These are phyloP conservation scores for Notolabrus celidotus DNA, from an alignment of 2,797 vertebrate species.

Conservation along the genomic window DNA sequence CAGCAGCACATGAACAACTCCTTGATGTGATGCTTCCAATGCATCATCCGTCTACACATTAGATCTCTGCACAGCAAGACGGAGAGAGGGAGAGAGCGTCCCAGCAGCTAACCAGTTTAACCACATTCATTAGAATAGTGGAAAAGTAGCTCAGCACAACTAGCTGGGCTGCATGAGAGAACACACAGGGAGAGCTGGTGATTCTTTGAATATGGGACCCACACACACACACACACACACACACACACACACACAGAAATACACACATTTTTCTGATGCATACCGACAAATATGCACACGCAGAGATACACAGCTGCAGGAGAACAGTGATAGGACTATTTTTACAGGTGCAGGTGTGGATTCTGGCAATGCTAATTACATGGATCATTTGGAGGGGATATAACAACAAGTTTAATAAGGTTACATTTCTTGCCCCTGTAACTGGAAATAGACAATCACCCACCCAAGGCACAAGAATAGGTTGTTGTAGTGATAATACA, in stretches of 20 bases:
- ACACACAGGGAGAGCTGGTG: conserved; percentile 46
- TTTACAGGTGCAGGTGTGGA: conserved; percentile 48
- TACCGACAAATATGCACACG: background rate
- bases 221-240: background rate
- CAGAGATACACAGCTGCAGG: conserved; percentile 5
- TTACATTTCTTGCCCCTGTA: conserved; percentile 32
- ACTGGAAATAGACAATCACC: conserved; percentile 39
- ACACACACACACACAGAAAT: background rate
- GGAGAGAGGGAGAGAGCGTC: conserved; percentile 60
- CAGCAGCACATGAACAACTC: conserved; percentile 62
- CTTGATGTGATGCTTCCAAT: conserved; percentile 75
- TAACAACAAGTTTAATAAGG: conserved; percentile 45
- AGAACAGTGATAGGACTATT: conserved; percentile 14
- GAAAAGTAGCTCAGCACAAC: conserved; percentile 66
- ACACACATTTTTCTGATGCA: conserved; percentile 20
- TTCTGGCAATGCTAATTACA: conserved; percentile 54
- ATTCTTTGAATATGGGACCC: conserved; percentile 26
- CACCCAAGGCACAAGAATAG: conserved; percentile 22
- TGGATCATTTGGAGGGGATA: conserved; percentile 52
- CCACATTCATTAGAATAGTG: conserved; percentile 70
- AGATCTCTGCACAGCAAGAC: conserved; percentile 69
- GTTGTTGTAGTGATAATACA: conserved; percentile 36
- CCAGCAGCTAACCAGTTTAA: conserved; percentile 72
- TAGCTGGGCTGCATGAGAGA: conserved; percentile 43
- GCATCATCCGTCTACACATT: conserved; percentile 77